phyloP scores from a whole-genome alignment of 2,797 vertebrate genomes.

The Kryptopterus vitreolus region DNA sequence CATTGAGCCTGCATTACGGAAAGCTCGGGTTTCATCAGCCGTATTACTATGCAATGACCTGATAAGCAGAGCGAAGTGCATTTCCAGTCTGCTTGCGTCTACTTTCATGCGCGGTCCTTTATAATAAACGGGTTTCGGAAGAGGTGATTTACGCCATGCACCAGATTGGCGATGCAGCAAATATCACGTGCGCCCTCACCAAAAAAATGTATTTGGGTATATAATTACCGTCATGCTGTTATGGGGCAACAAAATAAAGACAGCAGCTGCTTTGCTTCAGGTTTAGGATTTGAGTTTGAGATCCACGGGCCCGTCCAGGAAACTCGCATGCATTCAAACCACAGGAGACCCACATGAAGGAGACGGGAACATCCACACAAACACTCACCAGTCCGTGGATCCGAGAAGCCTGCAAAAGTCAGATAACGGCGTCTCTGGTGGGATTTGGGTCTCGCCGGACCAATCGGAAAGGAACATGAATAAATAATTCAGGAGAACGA shows the following conservation, averaged over 20 bases:
- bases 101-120: background rate
- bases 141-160: background rate
- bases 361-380: background rate
- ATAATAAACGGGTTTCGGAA: background rate
- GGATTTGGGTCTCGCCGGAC: background rate
- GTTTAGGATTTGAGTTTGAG: background rate
- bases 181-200: background rate
- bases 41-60: background rate
- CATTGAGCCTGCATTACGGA: conserved; percentile 20
- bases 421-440: too few relatives aligned
- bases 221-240: background rate
- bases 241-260: background rate
- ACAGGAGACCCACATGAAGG: background rate
- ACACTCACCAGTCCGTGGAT: background rate
- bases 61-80: conserved; percentile 2
- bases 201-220: background rate
- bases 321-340: background rate
- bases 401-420: background rate
- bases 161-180: background rate
- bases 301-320: background rate
- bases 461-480: background rate
- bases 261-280: too few relatives aligned
- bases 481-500: background rate
- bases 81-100: background rate
- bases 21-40: conserved; percentile 15